These are phyloP conservation scores for Geophilus truncorum DNA, from an alignment of 2,888 invertebrate species.

Conservation along the genomic window DNA sequence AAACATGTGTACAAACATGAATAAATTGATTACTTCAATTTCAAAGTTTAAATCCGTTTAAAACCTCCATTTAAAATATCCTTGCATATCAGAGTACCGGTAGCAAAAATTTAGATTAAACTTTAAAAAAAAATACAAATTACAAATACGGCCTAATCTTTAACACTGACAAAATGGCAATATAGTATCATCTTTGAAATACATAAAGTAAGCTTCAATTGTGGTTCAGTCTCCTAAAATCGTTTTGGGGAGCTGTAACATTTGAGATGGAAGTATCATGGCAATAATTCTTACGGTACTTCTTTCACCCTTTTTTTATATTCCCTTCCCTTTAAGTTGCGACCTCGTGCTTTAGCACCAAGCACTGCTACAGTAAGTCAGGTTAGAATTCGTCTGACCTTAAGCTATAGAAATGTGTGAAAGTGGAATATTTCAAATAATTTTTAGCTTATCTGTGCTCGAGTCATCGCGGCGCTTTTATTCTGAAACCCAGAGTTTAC, in stretches of 20 bases:
- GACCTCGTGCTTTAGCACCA: background rate
- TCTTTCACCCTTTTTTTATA: background rate
- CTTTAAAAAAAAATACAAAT: background rate
- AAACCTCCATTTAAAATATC: background rate
- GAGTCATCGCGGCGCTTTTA: background rate
- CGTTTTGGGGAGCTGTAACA: background rate
- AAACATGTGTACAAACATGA: too few relatives aligned
- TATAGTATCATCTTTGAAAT: background rate
- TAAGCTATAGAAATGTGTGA: background rate
- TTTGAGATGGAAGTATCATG: background rate
- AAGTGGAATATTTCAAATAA: conserved; percentile 6
- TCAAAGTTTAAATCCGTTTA: background rate
- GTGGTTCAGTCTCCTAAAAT: background rate
- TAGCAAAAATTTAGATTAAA: background rate
- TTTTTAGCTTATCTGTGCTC: background rate
- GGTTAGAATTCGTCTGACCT: background rate
- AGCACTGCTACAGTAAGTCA: background rate
- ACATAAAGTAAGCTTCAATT: background rate
- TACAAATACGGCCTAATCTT: background rate
- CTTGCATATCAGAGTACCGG: background rate
- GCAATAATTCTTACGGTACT: background rate
- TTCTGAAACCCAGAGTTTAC: background rate
- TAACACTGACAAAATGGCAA: too few relatives aligned
- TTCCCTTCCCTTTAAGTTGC: background rate
- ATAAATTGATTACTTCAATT: background rate